Evolutionary conservation across 2,113 vertebrate genomes (phyloP).

Genomic region (Amazona vittata): DNA sequence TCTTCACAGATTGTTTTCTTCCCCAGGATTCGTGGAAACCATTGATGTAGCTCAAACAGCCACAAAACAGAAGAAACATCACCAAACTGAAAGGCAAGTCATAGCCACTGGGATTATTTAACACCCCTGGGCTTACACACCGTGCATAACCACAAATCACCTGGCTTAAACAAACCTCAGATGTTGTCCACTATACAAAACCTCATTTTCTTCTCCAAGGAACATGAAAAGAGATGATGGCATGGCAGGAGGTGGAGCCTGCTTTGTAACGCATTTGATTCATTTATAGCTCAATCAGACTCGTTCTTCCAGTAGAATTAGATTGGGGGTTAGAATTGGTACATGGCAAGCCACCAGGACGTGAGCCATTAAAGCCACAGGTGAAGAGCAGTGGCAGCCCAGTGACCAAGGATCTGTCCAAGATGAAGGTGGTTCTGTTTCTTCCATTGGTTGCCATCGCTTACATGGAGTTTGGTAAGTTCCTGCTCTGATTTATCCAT

Average conservation of each 20-base stretch:
- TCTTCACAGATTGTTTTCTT: not conserved
- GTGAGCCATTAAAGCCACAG: not conserved
- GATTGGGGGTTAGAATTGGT: fast-evolving
- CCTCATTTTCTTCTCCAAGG: slow-evolving; percentile 30
- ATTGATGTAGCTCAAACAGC: not conserved
- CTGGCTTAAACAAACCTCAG: not conserved
- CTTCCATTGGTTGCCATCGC: not conserved
- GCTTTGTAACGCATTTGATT: not conserved
- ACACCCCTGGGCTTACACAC: not conserved
- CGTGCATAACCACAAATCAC: not conserved
- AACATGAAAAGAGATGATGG: slow-evolving; percentile 5
- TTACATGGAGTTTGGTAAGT: slow-evolving; percentile 1
- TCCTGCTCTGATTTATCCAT: not conserved
- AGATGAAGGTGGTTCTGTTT: slow-evolving; percentile 32
- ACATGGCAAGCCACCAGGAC: not conserved
- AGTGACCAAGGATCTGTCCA: not conserved
- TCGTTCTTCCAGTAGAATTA: not conserved
- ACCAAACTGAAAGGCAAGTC: not conserved
- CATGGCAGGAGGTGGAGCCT: slow-evolving; percentile 17
- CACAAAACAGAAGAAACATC: not conserved
- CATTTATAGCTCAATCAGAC: not conserved
- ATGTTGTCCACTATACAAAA: not conserved
- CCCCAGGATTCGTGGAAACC: not conserved
- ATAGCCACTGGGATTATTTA: not conserved
- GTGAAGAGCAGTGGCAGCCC: not conserved